phyloP scores from a whole-genome alignment of 2,797 vertebrate species.

The Bradypodion ventrale region DNA sequence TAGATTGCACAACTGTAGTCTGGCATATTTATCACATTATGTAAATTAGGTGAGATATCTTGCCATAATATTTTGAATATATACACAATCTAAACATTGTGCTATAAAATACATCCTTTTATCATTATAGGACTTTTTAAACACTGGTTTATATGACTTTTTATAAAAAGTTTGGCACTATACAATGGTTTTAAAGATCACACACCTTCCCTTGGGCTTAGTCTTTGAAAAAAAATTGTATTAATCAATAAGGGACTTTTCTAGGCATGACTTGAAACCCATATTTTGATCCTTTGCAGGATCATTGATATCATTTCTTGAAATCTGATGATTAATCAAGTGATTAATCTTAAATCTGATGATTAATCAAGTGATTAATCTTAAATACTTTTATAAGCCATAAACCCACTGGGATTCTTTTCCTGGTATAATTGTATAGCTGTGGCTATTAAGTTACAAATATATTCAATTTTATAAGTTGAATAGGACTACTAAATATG shows the following conservation, averaged over 20 bases:
- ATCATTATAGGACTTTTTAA: background rate
- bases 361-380: background rate
- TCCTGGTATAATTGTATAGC: background rate
- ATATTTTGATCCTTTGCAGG: background rate
- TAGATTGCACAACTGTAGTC: background rate
- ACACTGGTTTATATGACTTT: background rate
- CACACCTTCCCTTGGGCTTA: too few relatives aligned
- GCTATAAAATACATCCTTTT: background rate
- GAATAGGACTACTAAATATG: background rate
- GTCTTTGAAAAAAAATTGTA: background rate
- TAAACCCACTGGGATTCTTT: background rate
- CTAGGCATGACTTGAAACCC: background rate
- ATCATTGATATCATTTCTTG: background rate
- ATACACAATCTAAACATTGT: background rate
- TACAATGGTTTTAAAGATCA: background rate
- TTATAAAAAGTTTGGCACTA: background rate
- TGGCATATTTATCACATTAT: background rate
- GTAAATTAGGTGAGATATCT: background rate
- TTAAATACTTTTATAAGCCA: background rate
- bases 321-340: too few relatives aligned
- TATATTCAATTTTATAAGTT: background rate
- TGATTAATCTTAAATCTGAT: background rate
- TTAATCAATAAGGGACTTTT: background rate
- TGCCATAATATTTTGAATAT: background rate
- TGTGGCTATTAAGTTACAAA: background rate